Evolutionary conservation across 2,113 vertebrate genomes (phyloP), one percentile per base, ranked within the genome.

Genomic region (Lepus americanus): DNA sequence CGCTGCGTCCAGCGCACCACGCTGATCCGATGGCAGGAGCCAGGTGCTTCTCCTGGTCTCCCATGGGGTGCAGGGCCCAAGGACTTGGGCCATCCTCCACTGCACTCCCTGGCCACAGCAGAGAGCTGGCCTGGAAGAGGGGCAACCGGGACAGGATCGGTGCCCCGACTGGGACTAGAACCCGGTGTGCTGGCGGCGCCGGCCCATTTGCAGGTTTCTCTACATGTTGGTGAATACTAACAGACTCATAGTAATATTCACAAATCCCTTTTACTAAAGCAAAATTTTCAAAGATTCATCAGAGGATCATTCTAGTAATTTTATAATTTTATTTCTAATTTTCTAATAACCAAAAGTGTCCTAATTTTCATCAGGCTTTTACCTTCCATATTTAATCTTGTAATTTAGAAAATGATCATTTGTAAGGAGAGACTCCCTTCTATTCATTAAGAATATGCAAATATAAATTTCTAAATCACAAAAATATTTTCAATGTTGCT

Each of bases 401-500:
- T 12, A 49, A 66, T 74, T 90, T 74, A 96, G 63, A 95, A 95
- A 86, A 81, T 23, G 16, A 16, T 5, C 5, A 39, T 51, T 79
- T 88, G 22, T 92, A 91, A 73, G 29, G 49, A 84, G 11, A 69
- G 1, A 84, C n/a, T 5, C 3, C 25, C 78, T 82, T 69, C 16
- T 33, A 51, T 49, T 77, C 63, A 90, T 66, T 29, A 81, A 72
- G n/a, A 63, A 79, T 59, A 55, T 67, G 17, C 8, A 33, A 85
- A 85, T 73, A 79, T 76, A 80, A 92, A 83, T 82, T 90, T 92
- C 11, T 61, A 92, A 88, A 27, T 69, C 27, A 49, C 78, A 29
- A 70, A 95, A 93, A 79, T 90, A 9, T 59, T 44, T 96, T 86
- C 11, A 86, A 5, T 89, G 64, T 86, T 53, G 87, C 6, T 36